Evolutionary conservation across 2,113 vertebrate genomes (phyloP).

Genomic region (Alligator mississippiensis): DNA sequence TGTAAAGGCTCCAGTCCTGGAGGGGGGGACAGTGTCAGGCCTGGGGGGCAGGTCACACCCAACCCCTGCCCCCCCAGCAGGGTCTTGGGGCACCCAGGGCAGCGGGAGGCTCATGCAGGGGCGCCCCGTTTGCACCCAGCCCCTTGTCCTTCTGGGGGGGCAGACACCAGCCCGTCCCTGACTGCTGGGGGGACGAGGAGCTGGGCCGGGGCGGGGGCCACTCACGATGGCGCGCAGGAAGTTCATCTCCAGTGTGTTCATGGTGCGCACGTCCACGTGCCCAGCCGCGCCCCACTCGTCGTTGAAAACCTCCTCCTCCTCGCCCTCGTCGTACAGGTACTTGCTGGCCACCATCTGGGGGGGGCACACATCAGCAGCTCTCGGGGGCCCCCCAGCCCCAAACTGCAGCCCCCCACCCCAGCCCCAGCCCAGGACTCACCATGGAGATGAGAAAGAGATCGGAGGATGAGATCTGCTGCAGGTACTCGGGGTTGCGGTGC

Average conservation of each 20-base stretch:
- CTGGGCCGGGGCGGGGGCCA: neutral
- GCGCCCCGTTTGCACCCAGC: too few relatives aligned
- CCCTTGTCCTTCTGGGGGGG: too few relatives aligned
- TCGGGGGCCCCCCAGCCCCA: neutral
- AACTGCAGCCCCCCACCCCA: neutral
- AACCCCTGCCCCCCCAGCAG: neutral
- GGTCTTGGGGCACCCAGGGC: neutral
- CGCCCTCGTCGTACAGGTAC: constrained; percentile 97
- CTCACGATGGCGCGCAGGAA: constrained; percentile 96
- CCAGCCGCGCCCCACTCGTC: constrained; percentile 98
- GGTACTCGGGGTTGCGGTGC: constrained; percentile 96
- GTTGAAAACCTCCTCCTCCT: constrained; percentile 98
- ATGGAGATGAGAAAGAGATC: constrained; percentile 98
- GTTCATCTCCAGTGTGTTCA: constrained; percentile 95
- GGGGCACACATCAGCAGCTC: neutral
- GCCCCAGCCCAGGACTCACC: constrained; percentile 75
- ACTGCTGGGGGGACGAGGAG: neutral
- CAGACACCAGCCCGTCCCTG: too few relatives aligned
- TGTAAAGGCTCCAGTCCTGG: constrained; percentile 95
- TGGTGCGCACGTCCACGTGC: constrained; percentile 92
- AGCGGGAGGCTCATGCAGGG: too few relatives aligned
- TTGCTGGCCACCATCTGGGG: constrained; percentile 98
- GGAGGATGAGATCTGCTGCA: constrained; percentile 97
- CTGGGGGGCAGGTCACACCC: neutral
- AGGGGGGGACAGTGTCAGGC: neutral